Evolutionary conservation across 2,797 vertebrate genomes (phyloP), one percentile per base, ranked within the genome.

Genomic region (Sebastes aleutianus): DNA sequence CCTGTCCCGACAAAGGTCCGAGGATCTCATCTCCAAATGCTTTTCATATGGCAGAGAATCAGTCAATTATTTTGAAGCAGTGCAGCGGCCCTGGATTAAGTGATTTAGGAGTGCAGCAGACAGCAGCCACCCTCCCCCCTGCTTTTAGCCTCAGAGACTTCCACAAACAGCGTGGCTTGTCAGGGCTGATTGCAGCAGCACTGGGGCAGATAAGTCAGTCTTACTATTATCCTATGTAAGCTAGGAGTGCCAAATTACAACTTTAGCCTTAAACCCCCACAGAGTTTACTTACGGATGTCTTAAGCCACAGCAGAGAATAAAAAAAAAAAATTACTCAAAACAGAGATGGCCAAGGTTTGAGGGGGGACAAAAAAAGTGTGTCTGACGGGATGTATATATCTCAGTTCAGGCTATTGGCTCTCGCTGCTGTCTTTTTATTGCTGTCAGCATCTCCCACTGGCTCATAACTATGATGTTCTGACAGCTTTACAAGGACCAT

Each of bases 171-270:
- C 79, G n/a, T 14, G 57, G 85, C 88, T 79, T 89, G 90, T 93
- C 92, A 91, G 85, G 89, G 82, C 90, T 92, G 93, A 94, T 91
- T 93, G 91, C 90, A 67, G 89, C 70, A 78, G 92, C 90, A 81
- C 83, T 77, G 80, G 86, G 90, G 90, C 90, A 92, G 93, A 95
- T 95, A 93, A 94, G 91, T 93, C 91, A 93, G 89, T 91, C 88
- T 91, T 89, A 93, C 88, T 86, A 88, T 94, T 93, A 94, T 95
- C 92, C 91, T 86, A 79, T 80, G 91, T 93, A 93, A 95, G 88
- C 91, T 79, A 84, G 82, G 84, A 83, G 91, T 86, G 90, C 89
- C 92, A 95, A 93, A 95, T 94, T 93, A 94, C 92, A 92, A 88
- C 87, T 88, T 91, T 82, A 92, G 88, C 82, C 86, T 85, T 89